phyloP scores from a whole-genome alignment of 2,888 invertebrate species.

The Nomada ferruginata region DNA sequence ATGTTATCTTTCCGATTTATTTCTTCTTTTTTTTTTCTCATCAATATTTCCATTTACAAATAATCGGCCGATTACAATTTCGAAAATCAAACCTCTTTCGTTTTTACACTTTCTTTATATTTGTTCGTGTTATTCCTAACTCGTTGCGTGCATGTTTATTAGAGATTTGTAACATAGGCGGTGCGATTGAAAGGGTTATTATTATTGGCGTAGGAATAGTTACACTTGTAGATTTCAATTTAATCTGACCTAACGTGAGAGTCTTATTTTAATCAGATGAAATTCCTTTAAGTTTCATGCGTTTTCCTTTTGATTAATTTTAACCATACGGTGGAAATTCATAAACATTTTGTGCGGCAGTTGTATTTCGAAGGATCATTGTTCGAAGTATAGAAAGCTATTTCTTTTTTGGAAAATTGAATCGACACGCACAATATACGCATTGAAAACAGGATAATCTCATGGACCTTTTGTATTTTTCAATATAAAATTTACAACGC shows the following conservation, averaged over 20 bases:
- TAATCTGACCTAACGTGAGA: slow-evolving; percentile 2
- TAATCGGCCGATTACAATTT: background rate
- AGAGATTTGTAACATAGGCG: background rate
- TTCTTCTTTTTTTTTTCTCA: too few species aligned
- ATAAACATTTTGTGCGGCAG: slow-evolving; percentile 34
- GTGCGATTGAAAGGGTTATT: background rate
- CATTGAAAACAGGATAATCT: slow-evolving; percentile 21
- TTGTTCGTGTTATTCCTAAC: background rate
- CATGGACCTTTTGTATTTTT: slow-evolving; percentile 27
- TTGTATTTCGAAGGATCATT: background rate
- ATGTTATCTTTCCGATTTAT: background rate
- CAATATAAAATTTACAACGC: slow-evolving; percentile 16
- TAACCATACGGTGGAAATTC: slow-evolving; percentile 32
- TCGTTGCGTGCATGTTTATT: background rate
- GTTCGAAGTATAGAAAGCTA: background rate
- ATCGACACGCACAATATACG: slow-evolving; percentile 45
- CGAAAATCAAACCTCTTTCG: background rate
- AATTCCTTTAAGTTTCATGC: background rate
- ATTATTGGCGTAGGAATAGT: slow-evolving; percentile 10
- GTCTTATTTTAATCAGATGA: background rate
- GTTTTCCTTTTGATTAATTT: background rate
- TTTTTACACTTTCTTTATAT: background rate
- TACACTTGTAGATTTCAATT: slow-evolving; percentile 7
- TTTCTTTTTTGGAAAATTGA: slow-evolving; percentile 2
- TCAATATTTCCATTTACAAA: background rate